A percentile compares a stretch with the other conserved stretches of the same genome.
phyloP scores from a whole-genome alignment of 2,797 vertebrate genomes.

The Coendou prehensilis region DNA sequence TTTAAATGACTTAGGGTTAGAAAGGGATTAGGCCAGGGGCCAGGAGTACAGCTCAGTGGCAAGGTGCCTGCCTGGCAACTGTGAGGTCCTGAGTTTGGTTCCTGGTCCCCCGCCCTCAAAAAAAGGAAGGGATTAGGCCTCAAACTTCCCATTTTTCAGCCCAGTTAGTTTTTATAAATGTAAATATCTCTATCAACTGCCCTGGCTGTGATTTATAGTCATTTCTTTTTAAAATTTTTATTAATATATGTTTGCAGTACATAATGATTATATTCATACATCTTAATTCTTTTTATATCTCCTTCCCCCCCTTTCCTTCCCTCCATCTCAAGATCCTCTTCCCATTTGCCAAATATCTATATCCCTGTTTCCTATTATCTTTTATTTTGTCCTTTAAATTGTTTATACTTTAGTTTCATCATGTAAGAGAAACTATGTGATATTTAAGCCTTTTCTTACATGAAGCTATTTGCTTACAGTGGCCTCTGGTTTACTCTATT shows the following conservation, averaged over 20 bases:
- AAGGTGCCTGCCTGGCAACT: too few species aligned
- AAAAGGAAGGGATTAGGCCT: background rate
- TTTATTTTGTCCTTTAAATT: background rate
- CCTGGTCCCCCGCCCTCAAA: too few species aligned
- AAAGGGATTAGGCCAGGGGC: background rate
- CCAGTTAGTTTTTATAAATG: background rate
- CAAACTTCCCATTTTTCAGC: background rate
- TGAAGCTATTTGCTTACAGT: background rate
- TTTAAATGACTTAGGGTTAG: conserved; percentile 12
- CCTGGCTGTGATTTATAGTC: background rate
- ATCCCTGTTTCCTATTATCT: background rate
- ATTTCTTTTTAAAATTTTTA: background rate
- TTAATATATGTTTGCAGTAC: background rate
- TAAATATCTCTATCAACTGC: background rate
- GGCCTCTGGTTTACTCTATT: background rate
- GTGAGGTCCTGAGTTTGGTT: too few species aligned
- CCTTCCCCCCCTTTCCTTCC: background rate
- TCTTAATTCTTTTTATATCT: background rate
- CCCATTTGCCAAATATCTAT: background rate
- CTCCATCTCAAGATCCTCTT: background rate
- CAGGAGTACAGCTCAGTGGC: too few species aligned
- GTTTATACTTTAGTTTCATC: background rate
- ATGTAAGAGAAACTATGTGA: background rate
- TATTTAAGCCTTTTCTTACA: background rate
- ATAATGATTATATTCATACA: background rate